Evolutionary conservation across 2,113 vertebrate species (phyloP), one percentile per base, ranked within the genome.

Genomic region (Tonatia bakeri): DNA sequence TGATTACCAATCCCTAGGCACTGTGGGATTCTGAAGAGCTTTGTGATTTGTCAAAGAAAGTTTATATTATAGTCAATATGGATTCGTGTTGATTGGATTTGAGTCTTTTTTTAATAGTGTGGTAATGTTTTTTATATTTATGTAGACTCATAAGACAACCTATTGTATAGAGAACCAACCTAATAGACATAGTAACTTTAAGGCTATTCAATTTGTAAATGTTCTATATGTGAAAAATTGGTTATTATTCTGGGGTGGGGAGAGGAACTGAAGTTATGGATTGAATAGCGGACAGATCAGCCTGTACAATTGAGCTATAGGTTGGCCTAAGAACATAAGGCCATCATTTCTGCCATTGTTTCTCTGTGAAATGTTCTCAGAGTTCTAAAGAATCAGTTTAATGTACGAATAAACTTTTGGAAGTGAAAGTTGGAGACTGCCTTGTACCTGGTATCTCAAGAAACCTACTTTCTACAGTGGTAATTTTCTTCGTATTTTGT

Each of bases 401-500:
- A 80, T 92, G 81, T 72, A 50, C 26, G 59, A 69, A 45, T 82
- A 50, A 31, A 70, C 50, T 80, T 90, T 87, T 90, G 17, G 31
- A 92, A 87, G 11, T 89, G 33, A 83, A 69, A 86, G 22, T 70
- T 94, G 10, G 40, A 82, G 31, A 72, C 89, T 96, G 16, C 50
- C 31, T 92, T 94, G 17, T 94, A 75, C 28, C 77, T 94, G 70
- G 17, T 86, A 5, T 28, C 26, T 83, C 47, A 72, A 90, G 69
- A 79, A 91, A 87, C 33, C 36, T 47, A 1, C n/a, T 87, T 87
- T 91, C 4, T 76, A 3, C 7, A 73, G 10, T 36, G 11, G 28
- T 83, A 65, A 72, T 90, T 93, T 92, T 87, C 40, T 96, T 87
- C 43, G 56, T 73, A 77, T 47, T 94, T 96, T 84, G 59, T 91